These are phyloP conservation scores for Gallinago nigripennis DNA, from an alignment of 2,797 vertebrate species.

Conservation along the genomic window DNA sequence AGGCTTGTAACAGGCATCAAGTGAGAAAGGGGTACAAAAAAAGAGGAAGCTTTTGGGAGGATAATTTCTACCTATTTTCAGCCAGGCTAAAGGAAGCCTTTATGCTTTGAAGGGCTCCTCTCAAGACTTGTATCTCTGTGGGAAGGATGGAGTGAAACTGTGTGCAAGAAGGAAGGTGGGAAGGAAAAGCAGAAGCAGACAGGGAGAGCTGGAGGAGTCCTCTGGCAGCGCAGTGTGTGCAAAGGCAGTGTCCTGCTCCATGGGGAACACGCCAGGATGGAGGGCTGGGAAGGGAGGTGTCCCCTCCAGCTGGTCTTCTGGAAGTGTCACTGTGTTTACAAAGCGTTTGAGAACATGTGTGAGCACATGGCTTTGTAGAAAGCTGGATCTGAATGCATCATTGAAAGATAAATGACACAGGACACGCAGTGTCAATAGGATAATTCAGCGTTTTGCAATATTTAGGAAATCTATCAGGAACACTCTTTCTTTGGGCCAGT, in stretches of 20 bases:
- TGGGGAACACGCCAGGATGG: fast-evolving
- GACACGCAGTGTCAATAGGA: not conserved
- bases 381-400: not conserved
- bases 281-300: not conserved
- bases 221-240: not conserved
- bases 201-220: not conserved
- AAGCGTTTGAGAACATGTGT: not conserved
- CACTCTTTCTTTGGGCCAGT: not conserved
- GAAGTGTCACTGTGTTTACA: not conserved
- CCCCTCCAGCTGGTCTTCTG: not conserved
- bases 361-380: not conserved
- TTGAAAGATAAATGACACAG: not conserved
- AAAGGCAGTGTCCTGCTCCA: fast-evolving
- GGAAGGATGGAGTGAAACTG: not conserved
- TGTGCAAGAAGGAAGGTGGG: not conserved
- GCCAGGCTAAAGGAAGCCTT: not conserved
- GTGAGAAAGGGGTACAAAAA: not conserved
- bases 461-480: not conserved
- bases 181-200: not conserved
- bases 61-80: not conserved
- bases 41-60: fast-evolving
- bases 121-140: not conserved
- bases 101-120: not conserved
- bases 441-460: not conserved
- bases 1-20: not conserved